Percentiles rank a stretch among this genome's conserved stretches.
phyloP scores from a whole-genome alignment of 2,113 vertebrate genomes.

The Orthochromis indermauri region DNA sequence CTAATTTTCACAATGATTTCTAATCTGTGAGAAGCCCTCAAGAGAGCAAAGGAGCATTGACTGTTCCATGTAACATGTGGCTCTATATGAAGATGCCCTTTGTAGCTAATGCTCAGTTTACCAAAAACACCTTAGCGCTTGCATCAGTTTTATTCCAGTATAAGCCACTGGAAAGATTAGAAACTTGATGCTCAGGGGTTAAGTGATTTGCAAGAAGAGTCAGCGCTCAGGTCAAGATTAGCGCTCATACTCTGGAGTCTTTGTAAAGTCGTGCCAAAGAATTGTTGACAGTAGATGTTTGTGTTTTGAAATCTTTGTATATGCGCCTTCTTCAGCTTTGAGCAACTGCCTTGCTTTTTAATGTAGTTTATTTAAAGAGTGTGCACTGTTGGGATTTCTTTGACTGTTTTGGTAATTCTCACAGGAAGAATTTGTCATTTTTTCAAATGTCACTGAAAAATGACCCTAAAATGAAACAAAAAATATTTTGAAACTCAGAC shows the following conservation, averaged over 20 bases:
- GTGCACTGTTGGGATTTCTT: background rate
- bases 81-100: background rate
- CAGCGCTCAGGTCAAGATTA: constrained; percentile 16
- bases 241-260: background rate
- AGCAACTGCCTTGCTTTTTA: background rate
- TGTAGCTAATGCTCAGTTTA: constrained; percentile 6
- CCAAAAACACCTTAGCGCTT: constrained; percentile 23
- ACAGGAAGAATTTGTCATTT: background rate
- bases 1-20: background rate
- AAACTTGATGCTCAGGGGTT: constrained; percentile 2
- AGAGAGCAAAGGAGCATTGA: background rate
- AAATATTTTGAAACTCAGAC: background rate
- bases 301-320: background rate
- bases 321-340: background rate
- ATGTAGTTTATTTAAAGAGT: background rate
- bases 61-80: background rate
- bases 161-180: constrained; percentile 19
- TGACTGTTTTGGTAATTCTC: background rate
- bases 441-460: background rate
- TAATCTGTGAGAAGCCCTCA: background rate
- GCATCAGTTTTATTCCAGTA: background rate
- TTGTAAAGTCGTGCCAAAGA: background rate
- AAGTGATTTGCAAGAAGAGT: constrained; percentile 6
- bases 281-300: background rate
- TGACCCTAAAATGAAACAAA: background rate